phyloP scores from a whole-genome alignment of 2,797 vertebrate genomes.

The Rhincodon typus region DNA sequence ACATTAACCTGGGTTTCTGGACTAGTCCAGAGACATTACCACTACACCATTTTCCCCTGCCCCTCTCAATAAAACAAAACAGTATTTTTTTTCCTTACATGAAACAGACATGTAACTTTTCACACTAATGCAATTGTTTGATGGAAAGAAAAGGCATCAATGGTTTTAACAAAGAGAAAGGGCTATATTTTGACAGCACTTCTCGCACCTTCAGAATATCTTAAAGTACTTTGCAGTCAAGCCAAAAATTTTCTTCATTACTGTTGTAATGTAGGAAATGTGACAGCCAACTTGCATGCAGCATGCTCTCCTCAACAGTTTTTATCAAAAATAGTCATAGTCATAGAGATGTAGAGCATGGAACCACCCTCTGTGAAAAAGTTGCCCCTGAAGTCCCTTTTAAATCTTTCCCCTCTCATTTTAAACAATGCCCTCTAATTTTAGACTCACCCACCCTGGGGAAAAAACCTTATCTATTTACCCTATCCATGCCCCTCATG shows the following conservation, averaged over 20 bases:
- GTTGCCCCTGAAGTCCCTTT: too few species aligned
- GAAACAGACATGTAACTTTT: neutral
- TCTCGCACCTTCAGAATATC: neutral
- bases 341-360: too few species aligned
- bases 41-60: too few species aligned
- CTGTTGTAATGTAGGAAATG: neutral
- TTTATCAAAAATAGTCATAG: neutral
- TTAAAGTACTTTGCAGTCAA: neutral
- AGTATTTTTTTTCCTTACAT: neutral
- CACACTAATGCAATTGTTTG: neutral
- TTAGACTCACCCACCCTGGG: too few species aligned
- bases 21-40: too few species aligned
- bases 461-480: too few species aligned
- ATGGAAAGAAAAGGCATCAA: neutral
- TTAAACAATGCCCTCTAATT: too few species aligned
- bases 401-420: too few species aligned
- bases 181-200: neutral
- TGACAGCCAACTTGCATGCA: neutral
- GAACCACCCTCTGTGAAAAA: too few species aligned
- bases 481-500: too few species aligned
- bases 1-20: too few species aligned
- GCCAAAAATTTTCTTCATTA: too few species aligned
- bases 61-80: neutral
- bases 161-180: neutral
- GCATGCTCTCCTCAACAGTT: neutral